Evolutionary conservation across 2,888 invertebrate species (phyloP), one percentile per base, ranked within the genome.

Genomic region (Galerucella nymphaeae): DNA sequence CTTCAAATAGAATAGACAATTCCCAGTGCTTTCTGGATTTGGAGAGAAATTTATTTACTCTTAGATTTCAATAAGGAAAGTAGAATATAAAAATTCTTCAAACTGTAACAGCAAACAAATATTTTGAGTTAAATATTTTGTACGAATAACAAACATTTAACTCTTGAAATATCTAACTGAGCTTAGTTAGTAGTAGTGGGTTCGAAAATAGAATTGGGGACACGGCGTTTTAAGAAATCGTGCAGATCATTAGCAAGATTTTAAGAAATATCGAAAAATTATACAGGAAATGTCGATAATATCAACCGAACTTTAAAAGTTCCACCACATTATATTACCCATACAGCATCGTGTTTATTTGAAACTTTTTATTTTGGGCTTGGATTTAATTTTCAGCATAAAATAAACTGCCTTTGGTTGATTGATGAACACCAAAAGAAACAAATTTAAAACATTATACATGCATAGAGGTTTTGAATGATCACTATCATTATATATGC

Each of bases 201-300:
- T 42, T 64, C 48, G 20, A 65, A 65, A 65, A 65, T 65, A 65
- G 65, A 65, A 65, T 38, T 38, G 20, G 65, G 65, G 38, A 65
- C 65, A 65, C 53, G 23, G 30, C 50, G 38, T 38, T 53, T 65
- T 50, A 53, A 65, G 53, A n/a, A 65, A 53, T 65, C 65, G 23
- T 53, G 11, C 50, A 64, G 38, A 62, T 59, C 30, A 59, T 59
- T 59, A 59, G 53, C 9, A 18, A 53, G 53, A 53, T 16, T 53
- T 53, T 16, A 18, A 53, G 18, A 18, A 58, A 23, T 30, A 58
- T 30, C 5, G 58, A 30, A 58, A 13, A 58, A 30, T n/a, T 30
- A 30, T 23, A 58, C 58, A 58, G 53, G 53, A 53, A 53, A 53
- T 18, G 30, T 38, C 30, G n/a, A n/a, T n/a, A 48, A 48, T 48